Conservation (phyloP, 1,140 invertebrate species). For the Acromyrmex echinatior region DNA sequence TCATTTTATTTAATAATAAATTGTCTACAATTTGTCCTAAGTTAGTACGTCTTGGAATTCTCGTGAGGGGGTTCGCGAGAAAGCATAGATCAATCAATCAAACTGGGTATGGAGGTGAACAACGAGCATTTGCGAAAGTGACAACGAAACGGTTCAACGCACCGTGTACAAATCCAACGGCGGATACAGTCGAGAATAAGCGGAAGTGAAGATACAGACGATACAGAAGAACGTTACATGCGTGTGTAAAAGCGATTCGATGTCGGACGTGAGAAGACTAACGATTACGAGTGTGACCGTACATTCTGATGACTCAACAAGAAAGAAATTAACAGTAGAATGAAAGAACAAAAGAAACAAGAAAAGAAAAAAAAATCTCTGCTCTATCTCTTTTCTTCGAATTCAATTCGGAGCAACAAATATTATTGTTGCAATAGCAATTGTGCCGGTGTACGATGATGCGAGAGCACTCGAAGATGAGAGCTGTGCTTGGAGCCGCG, state of each 20-base stretch:
- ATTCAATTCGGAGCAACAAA: conserved; percentile 27
- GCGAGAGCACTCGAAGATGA: conserved; percentile 35
- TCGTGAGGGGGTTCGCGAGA: conserved; percentile 80
- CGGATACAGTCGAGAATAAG: conserved; percentile 63
- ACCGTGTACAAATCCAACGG: conserved; percentile 58
- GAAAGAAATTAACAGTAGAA: conserved; percentile 17
- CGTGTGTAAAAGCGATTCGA: conserved; percentile 60
- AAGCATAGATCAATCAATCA: conserved; percentile 78
- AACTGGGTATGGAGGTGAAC: conserved; percentile 69
- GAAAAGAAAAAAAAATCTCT: not conserved
- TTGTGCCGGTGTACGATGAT: conserved; percentile 8
- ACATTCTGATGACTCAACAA: conserved; percentile 51
- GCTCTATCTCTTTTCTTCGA: not conserved
- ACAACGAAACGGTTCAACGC: conserved; percentile 61
- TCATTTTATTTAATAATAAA: conserved; percentile 87
- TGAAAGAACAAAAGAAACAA: not conserved
- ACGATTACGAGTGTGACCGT: conserved; percentile 57
- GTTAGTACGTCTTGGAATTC: conserved; percentile 85
- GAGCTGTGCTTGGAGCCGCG: conserved; percentile 47
- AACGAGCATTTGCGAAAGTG: conserved; percentile 67
- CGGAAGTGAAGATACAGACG: conserved; percentile 61
- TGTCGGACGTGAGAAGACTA: conserved; percentile 53
- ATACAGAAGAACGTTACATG: conserved; percentile 66
- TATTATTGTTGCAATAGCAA: conserved; percentile 38
- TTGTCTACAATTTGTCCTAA: conserved; percentile 87